A percentile compares a stretch with the other conserved stretches of the same genome.
phyloP scores from a whole-genome alignment of 2,888 invertebrate species.

The Microctonus aethiopoides region DNA sequence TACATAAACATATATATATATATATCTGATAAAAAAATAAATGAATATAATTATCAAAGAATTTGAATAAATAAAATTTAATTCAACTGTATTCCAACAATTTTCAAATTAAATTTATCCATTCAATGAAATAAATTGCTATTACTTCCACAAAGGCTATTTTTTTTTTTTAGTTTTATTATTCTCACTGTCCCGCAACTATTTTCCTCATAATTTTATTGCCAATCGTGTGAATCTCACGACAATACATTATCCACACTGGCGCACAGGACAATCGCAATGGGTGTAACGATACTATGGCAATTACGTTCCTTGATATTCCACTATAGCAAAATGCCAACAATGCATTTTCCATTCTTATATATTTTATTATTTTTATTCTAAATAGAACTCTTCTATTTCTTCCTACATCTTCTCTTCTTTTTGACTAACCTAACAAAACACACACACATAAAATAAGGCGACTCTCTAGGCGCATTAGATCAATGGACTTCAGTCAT shows the following conservation, averaged over 20 bases:
- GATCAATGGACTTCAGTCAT: slow-evolving; percentile 58
- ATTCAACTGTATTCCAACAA: no score
- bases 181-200: neutral
- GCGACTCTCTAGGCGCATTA: slow-evolving; percentile 31
- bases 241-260: neutral
- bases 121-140: no score
- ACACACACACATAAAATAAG: neutral
- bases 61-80: no score
- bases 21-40: no score
- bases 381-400: neutral
- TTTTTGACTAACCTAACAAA: neutral
- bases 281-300: slow-evolving; percentile 2
- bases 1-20: no score
- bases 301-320: slow-evolving; percentile 4
- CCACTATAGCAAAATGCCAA: neutral
- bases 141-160: no score
- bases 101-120: neutral
- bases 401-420: neutral
- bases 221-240: neutral
- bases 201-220: neutral
- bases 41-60: neutral
- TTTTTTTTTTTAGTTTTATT: no score
- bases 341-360: slow-evolving; percentile 7
- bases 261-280: neutral
- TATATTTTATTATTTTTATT: neutral